Evolutionary conservation across 2,113 vertebrate genomes (phyloP).

Genomic region (Hymenochirus boettgeri): DNA sequence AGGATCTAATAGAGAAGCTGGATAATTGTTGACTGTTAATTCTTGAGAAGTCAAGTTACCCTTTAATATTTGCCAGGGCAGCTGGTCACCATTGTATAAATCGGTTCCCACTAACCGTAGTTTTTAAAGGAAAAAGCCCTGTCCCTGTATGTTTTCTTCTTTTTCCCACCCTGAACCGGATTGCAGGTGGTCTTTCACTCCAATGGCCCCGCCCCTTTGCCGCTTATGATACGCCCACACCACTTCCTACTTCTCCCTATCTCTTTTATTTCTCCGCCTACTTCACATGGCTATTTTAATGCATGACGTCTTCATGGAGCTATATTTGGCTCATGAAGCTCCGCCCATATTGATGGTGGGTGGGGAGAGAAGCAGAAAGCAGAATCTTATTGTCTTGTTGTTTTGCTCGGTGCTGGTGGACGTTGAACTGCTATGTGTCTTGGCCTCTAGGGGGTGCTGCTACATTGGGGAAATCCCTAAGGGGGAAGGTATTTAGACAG

Average conservation of each 20-base stretch:
- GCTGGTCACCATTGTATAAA: too few species aligned
- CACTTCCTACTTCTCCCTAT: neutral
- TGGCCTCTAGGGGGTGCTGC: too few species aligned
- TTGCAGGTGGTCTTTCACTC: conserved; percentile 20
- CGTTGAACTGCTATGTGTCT: too few species aligned
- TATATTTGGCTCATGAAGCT: conserved; percentile 22
- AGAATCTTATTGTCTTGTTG: conserved; percentile 15
- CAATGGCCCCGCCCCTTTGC: neutral
- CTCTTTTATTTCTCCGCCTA: neutral
- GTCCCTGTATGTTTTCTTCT: neutral
- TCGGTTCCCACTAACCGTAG: too few species aligned
- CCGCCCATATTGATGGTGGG: conserved; percentile 6
- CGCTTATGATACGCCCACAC: neutral
- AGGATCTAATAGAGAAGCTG: too few species aligned
- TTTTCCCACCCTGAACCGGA: neutral
- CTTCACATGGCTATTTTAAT: conserved; percentile 39
- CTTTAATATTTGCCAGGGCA: too few species aligned
- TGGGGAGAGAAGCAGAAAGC: neutral
- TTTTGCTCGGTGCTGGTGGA: too few species aligned
- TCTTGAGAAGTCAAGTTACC: too few species aligned
- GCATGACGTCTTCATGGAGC: conserved; percentile 37
- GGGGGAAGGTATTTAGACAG: too few species aligned
- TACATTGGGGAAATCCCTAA: too few species aligned
- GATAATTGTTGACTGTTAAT: too few species aligned
- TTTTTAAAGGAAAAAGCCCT: neutral